Base-by-base conservation (phyloP, 2,888 invertebrate genomes). In the Biston betularia region DNA sequence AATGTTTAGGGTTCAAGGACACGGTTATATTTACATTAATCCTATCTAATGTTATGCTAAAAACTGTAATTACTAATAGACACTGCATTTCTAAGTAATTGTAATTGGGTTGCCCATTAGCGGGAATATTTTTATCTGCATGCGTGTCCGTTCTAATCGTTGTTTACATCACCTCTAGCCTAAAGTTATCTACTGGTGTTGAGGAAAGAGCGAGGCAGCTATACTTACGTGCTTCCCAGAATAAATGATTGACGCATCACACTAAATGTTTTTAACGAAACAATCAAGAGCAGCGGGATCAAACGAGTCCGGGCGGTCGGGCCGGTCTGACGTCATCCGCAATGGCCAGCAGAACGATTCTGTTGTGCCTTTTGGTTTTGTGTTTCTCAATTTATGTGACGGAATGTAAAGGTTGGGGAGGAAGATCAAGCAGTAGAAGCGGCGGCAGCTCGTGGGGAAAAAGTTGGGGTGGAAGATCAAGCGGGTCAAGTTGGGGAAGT, bases 311-410 rank as follows among this genome's bases (percentile, higher is more conserved):
- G 73, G 71, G 76, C 68, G 68, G 72, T 65, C 68, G 76, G 72
- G 67, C 72, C 71, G 74, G 49, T 53, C 58, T 60, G 70, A 74
- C 75, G 77, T 72, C 62, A 59, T 70, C 65, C 63, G 82, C 75
- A 69, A 90, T 90, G 91, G 87, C 82, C 80, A 87, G 80, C 82
- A 89, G 82, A 76, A 76, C 69, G 74, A 58, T 84, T 74, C 76
- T 90, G 83, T 84, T 89, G 81, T 85, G 87, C 77, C 81, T 90
- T 14, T 79, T 89, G 63, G 71, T 89, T 68, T 74, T 81, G 67
- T 81, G 81, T 78, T 63, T 84, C 45, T 76, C 80, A 57, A 75
- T 82, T 44, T 79, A 81, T 72, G 76, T 80, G 56, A 78, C 80
- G 61, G 81, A 86, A 75, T 82, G 87, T 74, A 73, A 82, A 50